phyloP scores from a whole-genome alignment of 1,140 invertebrate genomes.

The Drosophila biarmipes region DNA sequence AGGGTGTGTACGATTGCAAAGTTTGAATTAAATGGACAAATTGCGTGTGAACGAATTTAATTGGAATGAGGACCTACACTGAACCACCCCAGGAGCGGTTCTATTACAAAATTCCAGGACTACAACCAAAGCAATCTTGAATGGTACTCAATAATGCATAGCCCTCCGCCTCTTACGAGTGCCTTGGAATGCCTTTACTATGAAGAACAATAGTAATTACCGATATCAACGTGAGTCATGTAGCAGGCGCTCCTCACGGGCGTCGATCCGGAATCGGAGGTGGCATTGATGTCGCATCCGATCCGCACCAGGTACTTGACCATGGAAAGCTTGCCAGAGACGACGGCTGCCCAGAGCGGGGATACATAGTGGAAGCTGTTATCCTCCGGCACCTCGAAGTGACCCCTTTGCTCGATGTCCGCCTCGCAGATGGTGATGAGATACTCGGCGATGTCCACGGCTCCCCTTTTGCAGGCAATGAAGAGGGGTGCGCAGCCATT shows the following conservation, averaged over 20 bases:
- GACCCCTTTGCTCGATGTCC: constrained; percentile 93
- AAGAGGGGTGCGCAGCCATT: constrained; percentile 95
- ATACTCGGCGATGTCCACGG: constrained; percentile 95
- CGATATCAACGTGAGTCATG: constrained; percentile 94
- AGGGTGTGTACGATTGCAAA: not conserved
- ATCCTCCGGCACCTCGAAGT: constrained; percentile 90
- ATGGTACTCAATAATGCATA: constrained; percentile 6
- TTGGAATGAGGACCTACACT: not conserved
- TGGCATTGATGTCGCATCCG: constrained; percentile 93
- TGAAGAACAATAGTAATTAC: constrained; percentile 56
- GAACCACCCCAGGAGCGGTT: not conserved
- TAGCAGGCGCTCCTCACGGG: constrained; percentile 94
- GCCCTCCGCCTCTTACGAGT: not conserved
- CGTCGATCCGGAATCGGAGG: constrained; percentile 95
- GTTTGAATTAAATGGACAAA: constrained; percentile 2
- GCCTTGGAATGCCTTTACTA: no score
- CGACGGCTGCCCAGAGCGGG: constrained; percentile 96
- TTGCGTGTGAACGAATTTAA: not conserved
- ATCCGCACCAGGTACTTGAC: constrained; percentile 91
- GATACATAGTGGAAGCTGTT: constrained; percentile 92
- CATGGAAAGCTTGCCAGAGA: constrained; percentile 92
- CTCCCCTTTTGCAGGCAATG: constrained; percentile 92
- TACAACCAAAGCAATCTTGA: not conserved
- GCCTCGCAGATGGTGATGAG: constrained; percentile 92
- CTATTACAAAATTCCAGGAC: not conserved